Conservation (phyloP, 2,888 invertebrate species). For the Pollenia amentaria region DNA sequence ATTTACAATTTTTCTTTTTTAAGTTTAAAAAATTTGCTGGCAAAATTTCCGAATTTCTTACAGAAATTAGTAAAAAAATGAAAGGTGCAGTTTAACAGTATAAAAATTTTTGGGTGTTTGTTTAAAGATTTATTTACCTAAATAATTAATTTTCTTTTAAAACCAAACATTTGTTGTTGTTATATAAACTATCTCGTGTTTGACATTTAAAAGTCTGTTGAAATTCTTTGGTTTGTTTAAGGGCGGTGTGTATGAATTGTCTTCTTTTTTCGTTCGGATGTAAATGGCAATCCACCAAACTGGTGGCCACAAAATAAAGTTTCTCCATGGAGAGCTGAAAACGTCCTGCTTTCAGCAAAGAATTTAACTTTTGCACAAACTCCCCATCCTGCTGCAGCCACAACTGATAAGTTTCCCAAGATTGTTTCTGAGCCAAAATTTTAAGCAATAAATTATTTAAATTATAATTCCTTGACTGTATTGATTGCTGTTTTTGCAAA, state of each 20-base stretch:
- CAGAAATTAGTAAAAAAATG: constrained; percentile 65
- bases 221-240: constrained; percentile 80
- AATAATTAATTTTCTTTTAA: constrained; percentile 49
- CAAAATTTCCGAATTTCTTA: constrained; percentile 68
- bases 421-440: constrained; percentile 78
- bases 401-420: constrained; percentile 76
- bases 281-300: constrained; percentile 79
- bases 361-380: constrained; percentile 76
- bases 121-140: background rate
- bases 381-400: constrained; percentile 78
- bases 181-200: constrained; percentile 77
- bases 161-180: constrained; percentile 74
- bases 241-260: constrained; percentile 78
- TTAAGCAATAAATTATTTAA: constrained; percentile 79
- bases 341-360: constrained; percentile 74
- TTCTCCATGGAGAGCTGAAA: constrained; percentile 78
- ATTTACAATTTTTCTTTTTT: background rate
- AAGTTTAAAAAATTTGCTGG: constrained; percentile 7
- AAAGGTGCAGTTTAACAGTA: constrained; percentile 41
- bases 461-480: constrained; percentile 69
- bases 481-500: constrained; percentile 68
- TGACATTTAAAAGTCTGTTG: constrained; percentile 80
- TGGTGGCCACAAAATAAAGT: constrained; percentile 80
- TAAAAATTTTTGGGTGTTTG: background rate
- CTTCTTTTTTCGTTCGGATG: constrained; percentile 75